Evolutionary conservation across 2,888 invertebrate species (phyloP), one percentile per base, ranked within the genome.

Genomic region (Hypsopygia costalis): DNA sequence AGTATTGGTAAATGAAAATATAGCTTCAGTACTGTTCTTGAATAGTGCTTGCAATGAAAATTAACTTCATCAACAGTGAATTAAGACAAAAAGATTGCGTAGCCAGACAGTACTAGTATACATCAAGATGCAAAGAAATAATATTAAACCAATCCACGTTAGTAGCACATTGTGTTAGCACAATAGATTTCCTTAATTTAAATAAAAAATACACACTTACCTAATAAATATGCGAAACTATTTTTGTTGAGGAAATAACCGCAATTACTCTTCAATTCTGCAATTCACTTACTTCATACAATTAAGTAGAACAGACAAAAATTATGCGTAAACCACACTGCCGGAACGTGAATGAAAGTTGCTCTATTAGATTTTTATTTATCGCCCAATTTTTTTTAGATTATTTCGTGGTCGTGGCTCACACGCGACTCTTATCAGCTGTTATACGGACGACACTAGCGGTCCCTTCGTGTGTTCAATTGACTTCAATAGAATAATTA

Each of bases 401-500:
- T 20, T 36, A 32, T 21, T 37, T 29, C 4, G 16, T 16, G 16
- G 4, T 2, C 16, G 16, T 32, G 41, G 31, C 6, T n/a, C 12
- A 35, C 33, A 55, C 49, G 51, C 75, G 65, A 56, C 62, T 49
- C 20, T 32, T 51, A 47, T 41, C 45, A 44, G 44, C 47, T 44
- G 48, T 46, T 46, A 55, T 47, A 49, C 47, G 52, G 51, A 52
- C 52, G 41, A 48, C 38, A 75, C 72, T 73, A 62, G 40, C 48
- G 55, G 51, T 41, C 45, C 54, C 44, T 46, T 51, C 47, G 49
- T 47, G 54, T 45, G 46, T 49, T 54, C 77, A 83, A 86, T 86
- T 86, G 87, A 69, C 68, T 82, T 77, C 77, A 85, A 85, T 86
- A 55, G 77, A 80, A 80, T 85, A 74, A 76, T 78, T 73, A 68